Base-by-base conservation (phyloP, 2,113 vertebrate species). In the Indicator maculatus region DNA sequence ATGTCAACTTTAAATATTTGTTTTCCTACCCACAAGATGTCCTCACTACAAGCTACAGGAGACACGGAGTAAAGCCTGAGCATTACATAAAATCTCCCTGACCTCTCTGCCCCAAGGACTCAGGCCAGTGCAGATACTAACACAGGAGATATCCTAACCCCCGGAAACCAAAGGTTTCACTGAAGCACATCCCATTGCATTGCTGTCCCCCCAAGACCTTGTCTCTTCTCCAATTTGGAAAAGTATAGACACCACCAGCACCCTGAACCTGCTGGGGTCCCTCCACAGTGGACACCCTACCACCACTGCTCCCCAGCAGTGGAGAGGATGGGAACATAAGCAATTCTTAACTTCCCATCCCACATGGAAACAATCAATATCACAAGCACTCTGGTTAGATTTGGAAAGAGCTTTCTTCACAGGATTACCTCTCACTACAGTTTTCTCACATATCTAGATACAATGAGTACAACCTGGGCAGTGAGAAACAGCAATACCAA, bases 251-350 rank as follows among this genome's bases (percentile, higher is more conserved):
- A 83, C 2, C 26, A 36, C 20, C 15, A 66, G 12, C 2, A 7
- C 28, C 33, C 14, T 16, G 86, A 95, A 56, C 14, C 26, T 4
- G 0, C 11, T 0, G 0, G 17, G 50, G 4, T 65, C 4, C 44
- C 39, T 23, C 38, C 4, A 0, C 1, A 3, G 30, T 1, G 2
- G 16, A 36, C n/a, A 59, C 13, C 12, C 50, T 58, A 24, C 28
- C 69, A 73, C 24, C 53, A 67, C 3, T 3, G 1, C 30, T 38
- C 14, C 30, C 38, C 44, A 80, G 55, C 8, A 93, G 33, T 76
- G 64, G 8, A 86, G 18, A 70, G 12, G 21, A 53, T 8, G 50
- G 13, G 13, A 75, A 16, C 6, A 1, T 8, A 56, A 92, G 2
- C 61, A 80, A 10, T 12, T 72, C 50, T 73, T 47, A 5, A 72